Evolutionary conservation across 1,140 invertebrate species (phyloP).

Genomic region (Monomorium pharaonis): DNA sequence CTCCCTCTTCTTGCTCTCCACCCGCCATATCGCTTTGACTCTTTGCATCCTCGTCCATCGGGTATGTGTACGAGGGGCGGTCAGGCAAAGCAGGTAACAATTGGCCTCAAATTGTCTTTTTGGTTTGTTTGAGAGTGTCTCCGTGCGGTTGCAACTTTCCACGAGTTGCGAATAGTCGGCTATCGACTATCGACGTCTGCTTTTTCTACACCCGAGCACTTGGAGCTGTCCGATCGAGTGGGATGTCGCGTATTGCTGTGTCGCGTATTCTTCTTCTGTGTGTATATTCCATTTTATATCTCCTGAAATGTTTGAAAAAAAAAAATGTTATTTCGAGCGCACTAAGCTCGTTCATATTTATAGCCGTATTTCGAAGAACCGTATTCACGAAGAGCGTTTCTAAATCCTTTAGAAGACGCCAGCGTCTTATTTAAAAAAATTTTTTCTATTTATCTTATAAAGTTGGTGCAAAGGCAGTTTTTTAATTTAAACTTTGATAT

Average conservation of each 20-base stretch:
- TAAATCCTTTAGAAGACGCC: neutral
- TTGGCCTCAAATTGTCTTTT: slow-evolving; percentile 40
- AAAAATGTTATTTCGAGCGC: neutral
- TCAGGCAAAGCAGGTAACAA: slow-evolving; percentile 38
- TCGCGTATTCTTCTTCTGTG: neutral
- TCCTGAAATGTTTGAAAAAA: neutral
- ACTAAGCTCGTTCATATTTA: neutral
- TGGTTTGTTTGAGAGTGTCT: slow-evolving; percentile 36
- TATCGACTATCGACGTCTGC: slow-evolving; percentile 52
- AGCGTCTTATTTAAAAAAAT: no score
- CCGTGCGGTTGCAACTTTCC: slow-evolving; percentile 9
- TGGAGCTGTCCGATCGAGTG: neutral
- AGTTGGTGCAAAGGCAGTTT: no score
- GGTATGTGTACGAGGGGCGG: neutral
- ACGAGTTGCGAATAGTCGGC: slow-evolving; percentile 39
- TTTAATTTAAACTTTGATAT: no score
- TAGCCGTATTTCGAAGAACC: neutral
- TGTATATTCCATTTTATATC: neutral
- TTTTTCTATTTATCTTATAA: no score
- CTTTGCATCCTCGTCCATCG: slow-evolving; percentile 3
- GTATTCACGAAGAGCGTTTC: neutral
- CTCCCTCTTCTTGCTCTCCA: neutral
- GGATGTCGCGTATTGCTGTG: slow-evolving; percentile 16
- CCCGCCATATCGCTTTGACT: slow-evolving; percentile 31
- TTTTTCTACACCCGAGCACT: slow-evolving; percentile 4